Conservation (phyloP, 1,140 invertebrate species). For the Bombus sylvicola region DNA sequence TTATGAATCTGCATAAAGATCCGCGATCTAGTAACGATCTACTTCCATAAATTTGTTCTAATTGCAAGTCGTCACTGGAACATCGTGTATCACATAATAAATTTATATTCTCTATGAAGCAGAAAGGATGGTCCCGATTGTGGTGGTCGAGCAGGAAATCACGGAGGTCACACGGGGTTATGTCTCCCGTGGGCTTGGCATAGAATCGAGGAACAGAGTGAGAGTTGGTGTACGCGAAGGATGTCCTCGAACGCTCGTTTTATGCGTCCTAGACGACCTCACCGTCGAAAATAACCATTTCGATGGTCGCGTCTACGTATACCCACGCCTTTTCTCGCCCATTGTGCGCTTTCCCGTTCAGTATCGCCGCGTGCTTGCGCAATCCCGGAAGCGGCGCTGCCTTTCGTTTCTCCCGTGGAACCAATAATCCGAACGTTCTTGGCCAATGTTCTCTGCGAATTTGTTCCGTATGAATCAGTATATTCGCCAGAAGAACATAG, state of each 20-base stretch:
- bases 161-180: slow-evolving; percentile 74
- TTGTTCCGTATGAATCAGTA: neutral
- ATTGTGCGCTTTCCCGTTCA: slow-evolving; percentile 41
- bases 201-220: slow-evolving; percentile 56
- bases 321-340: slow-evolving; percentile 31
- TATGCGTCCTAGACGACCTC: slow-evolving; percentile 80
- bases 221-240: slow-evolving; percentile 67
- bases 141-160: slow-evolving; percentile 73
- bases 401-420: slow-evolving; percentile 20
- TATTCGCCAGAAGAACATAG: neutral
- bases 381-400: slow-evolving; percentile 47
- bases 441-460: neutral
- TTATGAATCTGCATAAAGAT: neutral
- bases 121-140: neutral
- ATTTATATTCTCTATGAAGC: neutral
- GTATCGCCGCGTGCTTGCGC: slow-evolving; percentile 2
- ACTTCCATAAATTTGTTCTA: neutral
- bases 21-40: too few relatives aligned
- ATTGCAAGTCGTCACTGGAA: neutral
- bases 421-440: neutral
- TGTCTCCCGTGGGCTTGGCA: slow-evolving; percentile 67
- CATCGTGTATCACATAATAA: neutral
- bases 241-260: slow-evolving; percentile 78
- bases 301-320: slow-evolving; percentile 42
- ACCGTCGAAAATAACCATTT: slow-evolving; percentile 80